Evolutionary conservation across 2,113 vertebrate species (phyloP).

Genomic region (Antennarius striatus): DNA sequence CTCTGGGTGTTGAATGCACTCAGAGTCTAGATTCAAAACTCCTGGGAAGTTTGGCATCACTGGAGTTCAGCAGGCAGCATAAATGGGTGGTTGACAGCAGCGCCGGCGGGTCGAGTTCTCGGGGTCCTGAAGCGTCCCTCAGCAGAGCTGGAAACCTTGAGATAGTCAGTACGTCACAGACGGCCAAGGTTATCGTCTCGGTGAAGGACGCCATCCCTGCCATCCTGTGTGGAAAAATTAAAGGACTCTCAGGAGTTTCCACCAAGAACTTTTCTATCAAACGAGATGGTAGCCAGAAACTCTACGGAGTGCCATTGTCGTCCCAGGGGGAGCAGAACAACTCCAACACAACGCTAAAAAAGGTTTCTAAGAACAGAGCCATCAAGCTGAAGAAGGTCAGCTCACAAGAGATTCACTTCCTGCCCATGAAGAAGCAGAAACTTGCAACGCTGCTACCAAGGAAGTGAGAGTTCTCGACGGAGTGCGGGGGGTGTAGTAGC

Average conservation of each 20-base stretch:
- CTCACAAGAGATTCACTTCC: constrained; percentile 98
- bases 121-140: constrained; percentile 81
- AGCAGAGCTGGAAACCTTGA: constrained; percentile 83
- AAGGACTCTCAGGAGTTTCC: constrained; percentile 94
- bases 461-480: constrained; percentile 81
- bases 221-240: constrained; percentile 96
- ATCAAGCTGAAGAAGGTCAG: constrained; percentile 99
- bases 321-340: constrained; percentile 83
- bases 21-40: constrained; percentile 79
- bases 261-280: constrained; percentile 99
- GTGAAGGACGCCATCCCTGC: constrained; percentile 95
- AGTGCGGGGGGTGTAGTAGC: constrained; percentile 39
- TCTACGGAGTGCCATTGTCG: constrained; percentile 80
- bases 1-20: constrained; percentile 73
- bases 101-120: constrained; percentile 49
- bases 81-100: constrained; percentile 87
- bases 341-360: constrained; percentile 84
- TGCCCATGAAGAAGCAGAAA: constrained; percentile 98
- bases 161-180: constrained; percentile 89
- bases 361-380: constrained; percentile 89
- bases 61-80: constrained; percentile 85
- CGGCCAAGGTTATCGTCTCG: constrained; percentile 95
- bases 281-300: constrained; percentile 88
- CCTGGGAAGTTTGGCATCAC: constrained; percentile 70
- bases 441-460: constrained; percentile 94